Evolutionary conservation across 2,797 vertebrate genomes (phyloP).

Genomic region (Cynopterus sphinx): DNA sequence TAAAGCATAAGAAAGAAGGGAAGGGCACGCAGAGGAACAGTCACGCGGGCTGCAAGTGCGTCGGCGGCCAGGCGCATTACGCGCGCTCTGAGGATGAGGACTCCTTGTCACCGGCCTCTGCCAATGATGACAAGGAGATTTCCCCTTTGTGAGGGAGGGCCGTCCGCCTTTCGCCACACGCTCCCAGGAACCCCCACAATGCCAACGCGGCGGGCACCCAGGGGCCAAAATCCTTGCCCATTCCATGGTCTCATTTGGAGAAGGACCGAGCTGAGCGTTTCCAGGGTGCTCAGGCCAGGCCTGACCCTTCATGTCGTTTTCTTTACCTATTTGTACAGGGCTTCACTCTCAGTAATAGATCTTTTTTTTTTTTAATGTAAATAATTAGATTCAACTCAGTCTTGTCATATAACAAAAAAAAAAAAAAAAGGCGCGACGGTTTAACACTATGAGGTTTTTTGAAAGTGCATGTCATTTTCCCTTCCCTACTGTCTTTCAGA

Average conservation of each 20-base stretch:
- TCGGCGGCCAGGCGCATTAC: constrained; percentile 90
- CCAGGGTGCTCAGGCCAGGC: neutral
- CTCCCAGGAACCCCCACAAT: neutral
- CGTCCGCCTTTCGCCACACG: neutral
- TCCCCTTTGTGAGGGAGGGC: constrained; percentile 87
- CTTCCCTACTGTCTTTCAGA: neutral
- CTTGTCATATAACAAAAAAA: constrained; percentile 54
- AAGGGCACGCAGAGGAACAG: constrained; percentile 92
- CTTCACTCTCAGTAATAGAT: constrained; percentile 30
- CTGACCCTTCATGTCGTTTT: neutral
- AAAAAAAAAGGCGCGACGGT: constrained; percentile 49
- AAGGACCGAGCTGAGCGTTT: neutral
- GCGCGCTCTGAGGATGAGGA: constrained; percentile 96
- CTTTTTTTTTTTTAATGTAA: constrained; percentile 66
- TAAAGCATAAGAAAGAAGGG: constrained; percentile 99
- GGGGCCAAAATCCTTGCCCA: neutral
- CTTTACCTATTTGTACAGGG: neutral
- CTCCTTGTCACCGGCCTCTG: constrained; percentile 94
- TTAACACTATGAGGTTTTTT: constrained; percentile 22
- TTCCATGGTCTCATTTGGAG: neutral
- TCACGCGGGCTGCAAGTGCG: constrained; percentile 95
- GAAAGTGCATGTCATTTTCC: neutral
- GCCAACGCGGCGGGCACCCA: neutral
- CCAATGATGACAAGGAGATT: constrained; percentile 94
- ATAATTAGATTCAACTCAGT: constrained; percentile 70